Percentiles rank a stretch among this genome's conserved stretches.
phyloP scores from a whole-genome alignment of 2,888 invertebrate genomes.

The Pardosa pseudoannulata region DNA sequence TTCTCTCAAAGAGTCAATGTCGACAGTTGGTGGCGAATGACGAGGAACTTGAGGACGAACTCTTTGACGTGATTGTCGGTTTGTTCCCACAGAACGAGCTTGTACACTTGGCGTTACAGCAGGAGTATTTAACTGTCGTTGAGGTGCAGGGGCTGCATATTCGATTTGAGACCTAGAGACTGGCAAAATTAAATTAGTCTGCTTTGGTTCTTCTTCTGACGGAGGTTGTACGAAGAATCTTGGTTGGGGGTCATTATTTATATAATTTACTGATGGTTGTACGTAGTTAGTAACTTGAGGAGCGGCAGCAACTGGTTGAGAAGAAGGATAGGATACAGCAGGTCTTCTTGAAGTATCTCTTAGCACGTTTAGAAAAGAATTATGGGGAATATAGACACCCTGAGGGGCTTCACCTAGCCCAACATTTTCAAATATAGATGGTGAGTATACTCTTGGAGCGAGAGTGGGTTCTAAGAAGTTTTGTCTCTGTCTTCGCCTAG shows the following conservation, averaged over 20 bases:
- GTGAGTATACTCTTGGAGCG: slow-evolving; percentile 28
- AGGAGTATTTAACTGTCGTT: background rate
- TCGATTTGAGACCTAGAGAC: slow-evolving; percentile 1
- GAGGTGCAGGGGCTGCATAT: slow-evolving; percentile 1
- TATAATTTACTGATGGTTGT: background rate
- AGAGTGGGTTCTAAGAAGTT: slow-evolving; percentile 21
- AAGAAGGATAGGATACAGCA: background rate
- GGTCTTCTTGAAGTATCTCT: slow-evolving; percentile 7
- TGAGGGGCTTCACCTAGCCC: slow-evolving; percentile 49
- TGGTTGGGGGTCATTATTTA: background rate
- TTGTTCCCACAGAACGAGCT: background rate
- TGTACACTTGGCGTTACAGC: background rate
- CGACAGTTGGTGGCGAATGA: slow-evolving; percentile 19
- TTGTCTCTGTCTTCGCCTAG: slow-evolving; percentile 24
- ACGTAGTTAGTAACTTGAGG: background rate
- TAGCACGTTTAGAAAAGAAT: slow-evolving; percentile 44
- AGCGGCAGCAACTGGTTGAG: background rate
- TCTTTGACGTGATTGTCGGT: slow-evolving; percentile 8
- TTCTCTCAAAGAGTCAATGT: slow-evolving; percentile 27
- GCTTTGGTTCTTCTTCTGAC: background rate
- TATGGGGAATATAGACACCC: slow-evolving; percentile 53
- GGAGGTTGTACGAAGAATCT: slow-evolving; percentile 15
- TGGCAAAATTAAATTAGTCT: background rate
- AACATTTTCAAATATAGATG: slow-evolving; percentile 54
- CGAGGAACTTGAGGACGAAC: background rate